phyloP scores from a whole-genome alignment of 2,797 vertebrate species.

The Phrynocephalus guinanensis region DNA sequence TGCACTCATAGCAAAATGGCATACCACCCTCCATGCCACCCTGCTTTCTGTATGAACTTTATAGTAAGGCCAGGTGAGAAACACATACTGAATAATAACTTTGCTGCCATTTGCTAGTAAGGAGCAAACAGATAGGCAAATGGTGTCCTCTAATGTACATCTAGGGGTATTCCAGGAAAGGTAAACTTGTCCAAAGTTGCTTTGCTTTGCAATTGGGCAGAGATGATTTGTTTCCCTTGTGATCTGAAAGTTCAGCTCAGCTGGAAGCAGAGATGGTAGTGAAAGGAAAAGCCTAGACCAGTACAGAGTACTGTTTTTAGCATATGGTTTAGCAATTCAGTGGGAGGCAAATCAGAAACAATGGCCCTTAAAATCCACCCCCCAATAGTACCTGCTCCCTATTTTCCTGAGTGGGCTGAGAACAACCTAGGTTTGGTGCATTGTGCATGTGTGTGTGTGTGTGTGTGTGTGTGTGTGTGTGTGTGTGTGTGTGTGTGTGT shows the following conservation, averaged over 20 bases:
- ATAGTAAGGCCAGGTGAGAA: background rate
- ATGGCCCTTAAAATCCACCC: too few relatives aligned
- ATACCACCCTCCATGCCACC: background rate
- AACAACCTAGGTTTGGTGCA: background rate
- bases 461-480: too few relatives aligned
- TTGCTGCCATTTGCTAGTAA: background rate
- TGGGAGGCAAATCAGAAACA: background rate
- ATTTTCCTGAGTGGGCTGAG: background rate
- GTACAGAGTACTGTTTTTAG: too few relatives aligned
- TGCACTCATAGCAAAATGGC: background rate
- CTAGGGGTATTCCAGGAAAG: background rate
- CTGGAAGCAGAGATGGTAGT: too few relatives aligned
- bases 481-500: too few relatives aligned
- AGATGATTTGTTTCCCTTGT: background rate
- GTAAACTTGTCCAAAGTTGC: background rate
- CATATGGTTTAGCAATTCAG: background rate
- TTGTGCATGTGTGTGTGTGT: too few relatives aligned
- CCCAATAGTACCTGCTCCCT: background rate
- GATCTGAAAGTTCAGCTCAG: background rate
- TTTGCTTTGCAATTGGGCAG: background rate
- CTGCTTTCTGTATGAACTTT: background rate
- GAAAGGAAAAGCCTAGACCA: background rate
- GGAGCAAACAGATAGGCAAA: background rate
- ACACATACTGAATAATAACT: background rate
- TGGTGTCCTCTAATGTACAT: conserved; percentile 31